Evolutionary conservation across 2,888 invertebrate genomes (phyloP).

Genomic region (Ophion ellenae): DNA sequence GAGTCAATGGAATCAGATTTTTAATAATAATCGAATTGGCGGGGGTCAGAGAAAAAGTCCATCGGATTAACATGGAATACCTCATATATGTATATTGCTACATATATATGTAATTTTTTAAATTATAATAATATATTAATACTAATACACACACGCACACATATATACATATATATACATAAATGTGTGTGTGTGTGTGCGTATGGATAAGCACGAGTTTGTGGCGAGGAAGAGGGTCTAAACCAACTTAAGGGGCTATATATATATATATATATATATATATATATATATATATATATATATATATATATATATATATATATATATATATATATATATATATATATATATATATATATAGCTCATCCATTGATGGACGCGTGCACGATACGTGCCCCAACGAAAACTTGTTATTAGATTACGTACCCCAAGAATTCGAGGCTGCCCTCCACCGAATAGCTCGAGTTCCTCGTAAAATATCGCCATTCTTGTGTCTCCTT

Average conservation of each 20-base stretch:
- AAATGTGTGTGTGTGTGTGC: conserved; percentile 11
- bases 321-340: neutral
- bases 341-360: conserved; percentile 12
- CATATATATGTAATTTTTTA: too few relatives aligned
- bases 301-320: too few relatives aligned
- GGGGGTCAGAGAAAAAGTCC: too few relatives aligned
- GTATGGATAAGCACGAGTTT: conserved; percentile 34
- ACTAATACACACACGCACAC: too few relatives aligned
- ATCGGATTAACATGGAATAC: too few relatives aligned
- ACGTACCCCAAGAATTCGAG: conserved; percentile 73
- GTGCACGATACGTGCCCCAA: conserved; percentile 78
- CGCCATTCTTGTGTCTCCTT: neutral
- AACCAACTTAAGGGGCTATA: conserved; percentile 39
- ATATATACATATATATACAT: neutral
- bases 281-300: neutral
- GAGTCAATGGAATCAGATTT: too few relatives aligned
- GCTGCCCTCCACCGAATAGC: conserved; percentile 31
- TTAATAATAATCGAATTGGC: too few relatives aligned
- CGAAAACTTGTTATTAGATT: conserved; percentile 83
- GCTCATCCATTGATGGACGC: conserved; percentile 74
- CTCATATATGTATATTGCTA: too few relatives aligned
- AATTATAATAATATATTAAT: too few relatives aligned
- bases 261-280: neutral
- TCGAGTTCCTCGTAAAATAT: conserved; percentile 33
- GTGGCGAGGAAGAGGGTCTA: conserved; percentile 45